phyloP scores from a whole-genome alignment of 2,888 invertebrate species.

The Dimorphilus gyrociliatus region DNA sequence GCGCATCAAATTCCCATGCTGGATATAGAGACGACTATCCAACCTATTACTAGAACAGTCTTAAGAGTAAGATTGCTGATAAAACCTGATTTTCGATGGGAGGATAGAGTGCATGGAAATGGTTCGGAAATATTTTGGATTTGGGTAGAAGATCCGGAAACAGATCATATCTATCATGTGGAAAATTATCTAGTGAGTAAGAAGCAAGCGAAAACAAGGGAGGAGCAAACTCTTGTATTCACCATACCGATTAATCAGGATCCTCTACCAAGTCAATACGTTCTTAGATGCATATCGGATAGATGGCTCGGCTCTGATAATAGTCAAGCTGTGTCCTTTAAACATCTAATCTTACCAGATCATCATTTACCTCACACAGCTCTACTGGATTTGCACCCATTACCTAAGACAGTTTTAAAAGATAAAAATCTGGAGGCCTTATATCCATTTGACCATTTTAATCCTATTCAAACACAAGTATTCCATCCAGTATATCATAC shows the following conservation, averaged over 20 bases:
- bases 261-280: slow-evolving; percentile 73
- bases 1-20: slow-evolving; percentile 69
- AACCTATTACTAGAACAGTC: slow-evolving; percentile 79
- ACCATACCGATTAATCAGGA: slow-evolving; percentile 83
- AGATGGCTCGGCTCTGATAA: slow-evolving; percentile 53
- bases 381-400: slow-evolving; percentile 72
- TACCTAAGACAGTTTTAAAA: slow-evolving; percentile 65
- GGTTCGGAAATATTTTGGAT: slow-evolving; percentile 82
- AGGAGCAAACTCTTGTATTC: slow-evolving; percentile 70
- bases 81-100: slow-evolving; percentile 50
- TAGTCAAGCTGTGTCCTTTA: slow-evolving; percentile 46
- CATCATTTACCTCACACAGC: slow-evolving; percentile 78
- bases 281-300: slow-evolving; percentile 69
- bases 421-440: slow-evolving; percentile 59
- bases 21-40: slow-evolving; percentile 63
- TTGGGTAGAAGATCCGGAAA: slow-evolving; percentile 91
- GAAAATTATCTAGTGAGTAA: slow-evolving; percentile 72
- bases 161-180: slow-evolving; percentile 83
- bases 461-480: slow-evolving; percentile 92
- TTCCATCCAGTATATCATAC: slow-evolving; percentile 91
- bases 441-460: slow-evolving; percentile 84
- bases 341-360: slow-evolving; percentile 74
- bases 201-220: slow-evolving; percentile 56
- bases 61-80: slow-evolving; percentile 58
- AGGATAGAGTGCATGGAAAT: slow-evolving; percentile 70